A percentile compares a stretch with the other conserved stretches of the same genome.
Evolutionary conservation across 1,140 invertebrate species (phyloP).

Genomic region (Drosophila subobscura): DNA sequence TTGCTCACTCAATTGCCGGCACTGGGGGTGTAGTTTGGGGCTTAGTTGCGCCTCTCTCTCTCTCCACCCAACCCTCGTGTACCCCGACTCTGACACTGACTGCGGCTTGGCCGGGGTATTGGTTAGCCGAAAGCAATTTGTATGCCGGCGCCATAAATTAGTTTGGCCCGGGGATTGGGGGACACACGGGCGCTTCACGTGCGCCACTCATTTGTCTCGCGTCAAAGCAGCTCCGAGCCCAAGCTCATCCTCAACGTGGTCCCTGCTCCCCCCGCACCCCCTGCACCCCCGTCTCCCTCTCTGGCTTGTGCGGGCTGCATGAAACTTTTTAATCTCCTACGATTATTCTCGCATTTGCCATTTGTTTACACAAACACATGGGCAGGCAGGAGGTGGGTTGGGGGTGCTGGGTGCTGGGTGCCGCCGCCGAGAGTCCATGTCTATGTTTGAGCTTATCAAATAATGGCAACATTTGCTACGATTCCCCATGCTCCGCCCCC

Average conservation of each 20-base stretch:
- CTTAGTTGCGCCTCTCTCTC: slow-evolving; percentile 12
- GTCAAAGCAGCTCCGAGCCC: slow-evolving; percentile 45
- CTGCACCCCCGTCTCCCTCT: background rate
- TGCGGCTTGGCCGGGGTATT: background rate
- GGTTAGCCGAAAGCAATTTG: slow-evolving; percentile 57
- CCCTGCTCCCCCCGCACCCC: background rate
- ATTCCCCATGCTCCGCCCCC: slow-evolving; percentile 40
- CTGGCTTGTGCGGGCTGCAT: slow-evolving; percentile 47
- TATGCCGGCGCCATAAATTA: slow-evolving; percentile 77
- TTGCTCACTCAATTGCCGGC: slow-evolving; percentile 15
- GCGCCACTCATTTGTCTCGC: slow-evolving; percentile 75
- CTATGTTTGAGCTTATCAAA: slow-evolving; percentile 83
- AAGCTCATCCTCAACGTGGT: background rate
- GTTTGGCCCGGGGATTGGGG: slow-evolving; percentile 37
- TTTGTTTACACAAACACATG: slow-evolving; percentile 80
- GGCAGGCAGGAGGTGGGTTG: background rate
- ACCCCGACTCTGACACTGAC: too few relatives aligned
- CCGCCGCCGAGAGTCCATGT: slow-evolving; percentile 37
- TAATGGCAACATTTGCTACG: slow-evolving; percentile 81
- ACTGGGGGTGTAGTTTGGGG: slow-evolving; percentile 2
- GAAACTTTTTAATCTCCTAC: slow-evolving; percentile 83
- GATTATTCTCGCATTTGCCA: slow-evolving; percentile 83
- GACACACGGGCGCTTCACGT: slow-evolving; percentile 63
- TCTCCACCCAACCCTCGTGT: background rate
- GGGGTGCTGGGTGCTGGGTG: background rate